Evolutionary conservation across 1,140 invertebrate species (phyloP), one percentile per base, ranked within the genome.

Genomic region (Brachionus asplanchnoidis): DNA sequence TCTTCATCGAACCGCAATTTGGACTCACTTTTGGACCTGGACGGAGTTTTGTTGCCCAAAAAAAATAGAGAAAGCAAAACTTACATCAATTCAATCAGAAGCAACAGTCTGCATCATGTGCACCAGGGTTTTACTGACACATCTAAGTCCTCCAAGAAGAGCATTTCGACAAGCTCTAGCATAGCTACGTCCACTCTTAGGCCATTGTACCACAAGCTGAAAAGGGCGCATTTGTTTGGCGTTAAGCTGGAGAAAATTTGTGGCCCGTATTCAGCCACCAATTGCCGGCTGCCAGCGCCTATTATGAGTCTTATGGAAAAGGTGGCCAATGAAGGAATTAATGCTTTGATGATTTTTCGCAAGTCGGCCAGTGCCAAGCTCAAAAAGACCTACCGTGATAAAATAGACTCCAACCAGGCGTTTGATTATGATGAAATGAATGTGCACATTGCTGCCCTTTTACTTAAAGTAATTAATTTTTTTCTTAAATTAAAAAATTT

Each of bases 301-400:
- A 28, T 82, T 0, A 60, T 82, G 73, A 82, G 36, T 36, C 40
- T 82, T 12, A 60, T 82, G 50, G 53, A 65, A 60, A 82, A 82
- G 36, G 79, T 82, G 11, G 79, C 79, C 26, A 12, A 4, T 26
- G 79, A 82, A 23, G 79, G 79, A 6, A 28, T 20, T 3, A 60
- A 60, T 60, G 32, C 79, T 6, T 7, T 82, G 26, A 82, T 82
- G 79, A 82, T 82, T 26, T 82, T 82, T 65, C 32, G 79, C 32
- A 82, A 82, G 42, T 82, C 79, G 26, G 79, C 65, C 44, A 82
- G 79, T 82, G 79, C 79, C 40, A 82, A 82, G 26, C 50, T 82
- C 4, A 82, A 82, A 68, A 82, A 82, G n/a, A 44, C 26, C 53
- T 82, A 65, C 26, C 7, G 65, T 6, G 79, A 82, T 17, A 60